phyloP scores from a whole-genome alignment of 2,888 invertebrate species.

The Ornithoptera priamus region DNA sequence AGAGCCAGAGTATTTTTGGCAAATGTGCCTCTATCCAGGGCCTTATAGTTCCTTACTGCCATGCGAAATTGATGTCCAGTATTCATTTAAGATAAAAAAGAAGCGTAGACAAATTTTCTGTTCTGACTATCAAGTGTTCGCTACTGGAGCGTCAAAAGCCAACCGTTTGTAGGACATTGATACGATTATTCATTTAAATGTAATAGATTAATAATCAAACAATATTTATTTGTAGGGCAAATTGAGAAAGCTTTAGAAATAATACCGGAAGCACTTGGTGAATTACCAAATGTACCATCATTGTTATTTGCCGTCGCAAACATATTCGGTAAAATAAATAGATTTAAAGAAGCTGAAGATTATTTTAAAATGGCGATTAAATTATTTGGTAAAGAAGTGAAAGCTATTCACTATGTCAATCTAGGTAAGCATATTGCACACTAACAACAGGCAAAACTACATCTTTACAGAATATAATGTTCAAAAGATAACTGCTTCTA shows the following conservation, averaged over 20 bases:
- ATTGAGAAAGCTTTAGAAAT: conserved; percentile 85
- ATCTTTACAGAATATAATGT: too few species aligned
- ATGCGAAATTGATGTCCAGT: too few species aligned
- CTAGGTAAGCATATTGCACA: conserved; percentile 83
- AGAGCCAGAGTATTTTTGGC: too few species aligned
- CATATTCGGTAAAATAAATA: conserved; percentile 89
- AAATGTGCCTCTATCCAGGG: too few species aligned
- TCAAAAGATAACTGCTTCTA: too few species aligned
- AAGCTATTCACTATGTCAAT: conserved; percentile 93
- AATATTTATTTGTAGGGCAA: conserved; percentile 67
- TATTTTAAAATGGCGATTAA: conserved; percentile 89
- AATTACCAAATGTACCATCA: conserved; percentile 86
- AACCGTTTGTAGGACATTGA: too few species aligned
- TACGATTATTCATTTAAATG: background rate
- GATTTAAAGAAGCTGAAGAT: conserved; percentile 88
- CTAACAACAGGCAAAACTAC: too few species aligned
- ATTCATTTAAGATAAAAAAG: too few species aligned
- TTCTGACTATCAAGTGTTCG: too few species aligned
- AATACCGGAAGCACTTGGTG: conserved; percentile 84
- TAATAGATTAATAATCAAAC: background rate
- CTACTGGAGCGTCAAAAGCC: too few species aligned
- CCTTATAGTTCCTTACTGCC: too few species aligned
- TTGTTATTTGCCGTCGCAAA: conserved; percentile 94
- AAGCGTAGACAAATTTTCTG: too few species aligned
- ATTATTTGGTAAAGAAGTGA: conserved; percentile 78